Base-by-base conservation (phyloP, 2,113 vertebrate species). In the Salvelinus fontinalis region DNA sequence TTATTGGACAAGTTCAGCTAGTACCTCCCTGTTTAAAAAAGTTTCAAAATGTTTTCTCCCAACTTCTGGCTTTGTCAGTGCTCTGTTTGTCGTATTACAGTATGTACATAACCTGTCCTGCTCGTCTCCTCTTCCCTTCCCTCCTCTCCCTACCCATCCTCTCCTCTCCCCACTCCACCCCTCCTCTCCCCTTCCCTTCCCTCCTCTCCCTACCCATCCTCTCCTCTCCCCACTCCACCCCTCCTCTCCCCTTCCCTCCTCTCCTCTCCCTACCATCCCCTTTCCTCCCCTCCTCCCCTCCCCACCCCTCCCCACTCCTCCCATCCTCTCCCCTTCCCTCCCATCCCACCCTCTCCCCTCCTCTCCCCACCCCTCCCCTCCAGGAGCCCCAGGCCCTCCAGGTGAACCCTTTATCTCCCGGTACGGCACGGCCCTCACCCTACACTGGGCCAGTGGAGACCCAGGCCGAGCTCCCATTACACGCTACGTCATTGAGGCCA, bases 391-490 rank as follows among this genome's bases (percentile, higher is more conserved):
- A 0, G 98, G 98, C 0, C 96, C 98, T 0, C 98, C 98, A 0
- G 97, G 97, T 0, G 96, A 98, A 22, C 97, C 97, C 1, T 96
- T 98, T 89, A 96, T 99, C 70, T 95, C 97, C 76, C 92, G 96
- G 59, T 97, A 98, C 0, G 96, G 97, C 85, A 91, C 95, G 0
- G 96, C 96, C 44, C 95, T 99, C 75, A 97, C 97, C 0, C 93
- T 99, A 81, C 98, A 99, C 83, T 99, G 98, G 98, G 95, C 96
- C 0, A 98, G 93, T 0, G 98, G 98, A 0, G 97, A 99, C 78
- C 96, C 96, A 0, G 98, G 98, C 39, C 96, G 96, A 29, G 95
- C 95, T 0, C 97, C 98, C 69, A 95, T 99, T 92, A 97, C 95
- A 22, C 92, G 97, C 92, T 99, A 99, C 0, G 96, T 99, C 84